These are phyloP conservation scores for Venusia cambrica DNA, from an alignment of 2,888 invertebrate genomes.

Conservation along the genomic window DNA sequence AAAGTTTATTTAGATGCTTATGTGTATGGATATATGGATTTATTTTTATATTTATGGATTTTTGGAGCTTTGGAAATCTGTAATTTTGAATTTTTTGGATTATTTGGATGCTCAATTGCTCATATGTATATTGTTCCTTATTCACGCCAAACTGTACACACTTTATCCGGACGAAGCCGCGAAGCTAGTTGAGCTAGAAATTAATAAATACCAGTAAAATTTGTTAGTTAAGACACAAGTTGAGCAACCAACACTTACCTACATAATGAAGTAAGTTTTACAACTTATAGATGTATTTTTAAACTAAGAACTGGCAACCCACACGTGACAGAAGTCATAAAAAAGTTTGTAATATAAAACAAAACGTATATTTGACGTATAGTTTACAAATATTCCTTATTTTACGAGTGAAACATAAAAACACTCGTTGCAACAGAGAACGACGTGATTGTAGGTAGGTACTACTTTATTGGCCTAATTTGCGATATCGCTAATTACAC, in stretches of 20 bases:
- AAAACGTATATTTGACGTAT: no score
- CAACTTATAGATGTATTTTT: constrained; percentile 27
- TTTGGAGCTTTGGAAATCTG: no score
- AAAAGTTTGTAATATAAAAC: constrained; percentile 15
- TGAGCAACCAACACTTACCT: constrained; percentile 15
- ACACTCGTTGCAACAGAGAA: constrained; percentile 24
- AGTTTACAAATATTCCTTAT: constrained; percentile 13
- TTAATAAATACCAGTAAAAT: no score
- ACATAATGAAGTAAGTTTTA: constrained; percentile 25
- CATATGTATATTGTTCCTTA: no score
- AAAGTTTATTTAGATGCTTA: no score
- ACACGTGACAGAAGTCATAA: constrained; percentile 18
- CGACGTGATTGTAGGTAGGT: constrained; percentile 15
- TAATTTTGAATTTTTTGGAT: no score
- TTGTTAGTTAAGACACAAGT: constrained; percentile 17
- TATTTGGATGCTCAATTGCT: no score
- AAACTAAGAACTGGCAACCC: constrained; percentile 26
- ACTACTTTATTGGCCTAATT: constrained; percentile 23
- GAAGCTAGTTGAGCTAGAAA: no score
- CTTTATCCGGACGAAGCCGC: no score
- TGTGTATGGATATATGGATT: no score
- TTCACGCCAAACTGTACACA: no score
- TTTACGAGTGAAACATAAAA: constrained; percentile 23
- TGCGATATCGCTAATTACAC: constrained; percentile 21
- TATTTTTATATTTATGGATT: no score